Evolutionary conservation across 1,140 invertebrate genomes (phyloP).

Genomic region (Ceratitis capitata): DNA sequence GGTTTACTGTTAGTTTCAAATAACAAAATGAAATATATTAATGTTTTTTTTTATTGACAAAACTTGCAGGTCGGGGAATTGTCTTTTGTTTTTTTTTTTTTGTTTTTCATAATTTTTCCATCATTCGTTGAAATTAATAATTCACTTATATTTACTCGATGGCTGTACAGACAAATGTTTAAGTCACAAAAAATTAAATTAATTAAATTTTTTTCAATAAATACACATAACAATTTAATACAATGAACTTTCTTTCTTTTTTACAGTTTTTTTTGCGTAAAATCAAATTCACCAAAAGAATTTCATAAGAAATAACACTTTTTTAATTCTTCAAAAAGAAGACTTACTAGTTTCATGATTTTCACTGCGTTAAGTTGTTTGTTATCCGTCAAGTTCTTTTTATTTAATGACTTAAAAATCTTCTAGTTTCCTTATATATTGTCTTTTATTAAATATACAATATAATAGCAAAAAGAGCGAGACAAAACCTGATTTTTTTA

Average conservation of each 20-base stretch:
- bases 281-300: neutral
- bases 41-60: too few species aligned
- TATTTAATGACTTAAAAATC: slow-evolving; percentile 23
- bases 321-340: neutral
- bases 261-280: neutral
- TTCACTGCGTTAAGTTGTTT: slow-evolving; percentile 10
- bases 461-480: neutral
- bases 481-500: slow-evolving; percentile 12
- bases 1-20: too few species aligned
- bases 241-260: neutral
- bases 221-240: too few species aligned
- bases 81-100: too few species aligned
- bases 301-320: neutral
- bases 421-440: slow-evolving; percentile 27
- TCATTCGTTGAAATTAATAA: too few species aligned
- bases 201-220: neutral
- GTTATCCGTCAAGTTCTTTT: neutral
- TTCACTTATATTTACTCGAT: too few species aligned
- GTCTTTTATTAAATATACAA: neutral
- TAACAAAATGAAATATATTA: too few species aligned
- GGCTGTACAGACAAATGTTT: too few species aligned
- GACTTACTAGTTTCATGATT: slow-evolving; percentile 22
- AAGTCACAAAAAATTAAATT: too few species aligned
- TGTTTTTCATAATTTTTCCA: too few species aligned
- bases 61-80: too few species aligned